phyloP scores from a whole-genome alignment of 2,888 invertebrate species.

The Epiblema foenella region DNA sequence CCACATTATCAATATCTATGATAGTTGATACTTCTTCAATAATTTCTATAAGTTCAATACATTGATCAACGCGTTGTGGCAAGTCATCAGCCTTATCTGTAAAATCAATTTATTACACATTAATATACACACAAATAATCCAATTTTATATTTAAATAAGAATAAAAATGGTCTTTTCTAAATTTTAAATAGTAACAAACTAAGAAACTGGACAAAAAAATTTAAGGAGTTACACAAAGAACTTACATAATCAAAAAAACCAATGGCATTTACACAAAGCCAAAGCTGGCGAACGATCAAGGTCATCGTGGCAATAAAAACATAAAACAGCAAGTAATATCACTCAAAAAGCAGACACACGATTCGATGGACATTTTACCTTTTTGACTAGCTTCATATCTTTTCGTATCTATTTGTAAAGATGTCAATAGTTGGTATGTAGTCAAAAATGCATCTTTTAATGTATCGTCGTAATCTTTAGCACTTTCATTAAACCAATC shows the following conservation, averaged over 20 bases:
- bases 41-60: conserved; percentile 69
- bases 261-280: neutral
- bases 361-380: conserved; percentile 52
- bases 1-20: conserved; percentile 62
- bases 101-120: conserved; percentile 46
- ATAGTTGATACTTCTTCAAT: conserved; percentile 68
- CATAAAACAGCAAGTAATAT: neutral
- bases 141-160: neutral
- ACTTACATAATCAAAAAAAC: too few species aligned
- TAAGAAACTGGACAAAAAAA: too few species aligned
- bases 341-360: conserved; percentile 12
- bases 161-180: neutral
- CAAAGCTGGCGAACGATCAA: too few species aligned
- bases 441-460: conserved; percentile 55
- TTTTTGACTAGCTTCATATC: conserved; percentile 48
- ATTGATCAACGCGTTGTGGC: conserved; percentile 66
- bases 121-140: neutral
- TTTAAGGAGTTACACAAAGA: too few species aligned
- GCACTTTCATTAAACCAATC: conserved; percentile 59
- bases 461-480: conserved; percentile 55
- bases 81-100: conserved; percentile 61
- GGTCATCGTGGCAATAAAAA: too few species aligned
- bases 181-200: too few species aligned
- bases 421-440: conserved; percentile 59
- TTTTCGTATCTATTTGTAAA: conserved; percentile 51